phyloP scores from a whole-genome alignment of 2,888 invertebrate species.

The Caenorhabditis japonica region DNA sequence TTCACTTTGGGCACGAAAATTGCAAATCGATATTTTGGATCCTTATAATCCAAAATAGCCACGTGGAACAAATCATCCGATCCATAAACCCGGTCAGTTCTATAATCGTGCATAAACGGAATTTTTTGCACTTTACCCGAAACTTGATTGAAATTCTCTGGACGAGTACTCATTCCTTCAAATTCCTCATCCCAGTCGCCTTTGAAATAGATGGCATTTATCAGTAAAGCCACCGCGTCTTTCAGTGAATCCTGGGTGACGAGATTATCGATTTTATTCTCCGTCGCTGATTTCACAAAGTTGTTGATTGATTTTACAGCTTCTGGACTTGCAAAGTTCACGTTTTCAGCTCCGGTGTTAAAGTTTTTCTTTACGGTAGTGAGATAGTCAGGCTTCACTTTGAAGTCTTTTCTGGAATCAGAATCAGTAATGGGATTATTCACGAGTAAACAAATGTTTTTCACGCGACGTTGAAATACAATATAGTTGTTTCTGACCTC shows the following conservation, averaged over 20 bases:
- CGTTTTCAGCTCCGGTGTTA: slow-evolving; percentile 20
- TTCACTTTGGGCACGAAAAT: slow-evolving; percentile 67
- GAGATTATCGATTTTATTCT: slow-evolving; percentile 86
- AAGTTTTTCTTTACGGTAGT: slow-evolving; percentile 3
- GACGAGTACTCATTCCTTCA: not conserved
- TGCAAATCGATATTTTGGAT: slow-evolving; percentile 50
- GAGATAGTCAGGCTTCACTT: slow-evolving; percentile 10
- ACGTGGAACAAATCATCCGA: slow-evolving; percentile 53
- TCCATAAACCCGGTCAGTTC: slow-evolving; percentile 16
- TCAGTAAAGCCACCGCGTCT: slow-evolving; percentile 38
- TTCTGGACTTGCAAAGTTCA: slow-evolving; percentile 13
- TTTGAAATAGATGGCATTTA: slow-evolving; percentile 56
- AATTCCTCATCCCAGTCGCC: slow-evolving; percentile 45
- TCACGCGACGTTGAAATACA: too few relatives aligned
- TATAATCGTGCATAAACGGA: slow-evolving; percentile 22
- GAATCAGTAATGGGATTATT: too few relatives aligned
- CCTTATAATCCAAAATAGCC: slow-evolving; percentile 53
- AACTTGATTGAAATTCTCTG: slow-evolving; percentile 15
- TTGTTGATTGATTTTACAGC: slow-evolving; percentile 82
- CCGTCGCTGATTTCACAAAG: slow-evolving; percentile 88
- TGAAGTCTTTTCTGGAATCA: slow-evolving; percentile 21
- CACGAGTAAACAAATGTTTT: too few relatives aligned
- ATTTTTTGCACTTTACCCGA: slow-evolving; percentile 13
- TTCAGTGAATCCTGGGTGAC: slow-evolving; percentile 80
- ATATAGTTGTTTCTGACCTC: too few relatives aligned